Evolutionary conservation across 2,888 invertebrate species (phyloP), one percentile per base, ranked within the genome.

Genomic region (Philonicus albiceps): DNA sequence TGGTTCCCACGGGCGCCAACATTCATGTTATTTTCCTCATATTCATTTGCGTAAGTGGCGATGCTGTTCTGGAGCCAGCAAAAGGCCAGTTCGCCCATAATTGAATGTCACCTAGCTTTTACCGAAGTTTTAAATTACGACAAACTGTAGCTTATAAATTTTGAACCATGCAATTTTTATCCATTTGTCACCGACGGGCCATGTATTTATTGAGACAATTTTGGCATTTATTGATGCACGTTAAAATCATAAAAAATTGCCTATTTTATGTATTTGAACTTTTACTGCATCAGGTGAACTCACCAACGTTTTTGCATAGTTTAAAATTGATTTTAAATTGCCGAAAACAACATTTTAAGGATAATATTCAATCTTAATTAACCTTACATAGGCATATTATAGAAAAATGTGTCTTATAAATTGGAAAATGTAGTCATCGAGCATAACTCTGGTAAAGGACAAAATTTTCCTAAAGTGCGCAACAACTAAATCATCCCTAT

Each of bases 61-160:
- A 49, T 78, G 49, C 22, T 8, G 49, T 27, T 49, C 16, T 49
- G 78, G 49, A 49, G 27, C 22, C 40, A 5, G 76, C 16, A n/a
- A 37, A 76, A 40, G 34, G 76, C 7, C 31, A 76, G 64, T 64
- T 64, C 22, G n/a, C 19, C 19, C 3, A 11, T 40, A 76, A 76
- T 22, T 76, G 76, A 40, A 76, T 76, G 76, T 76, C 76, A 76
- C 76, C 76, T 76, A 34, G 22, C 76, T 76, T 76, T 76, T 76
- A 64, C 64, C 64, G 27, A 22, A 64, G 64, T 64, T 64, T 64
- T 27, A 64, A 64, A 64, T 19, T 64, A 22, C 22, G 22, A 64
- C 64, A 64, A 64, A 64, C 19, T 19, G 64, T 8, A 19, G 64
- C 22, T 22, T 64, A 11, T 64, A 64, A 64, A 64, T 64, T 11